Evolutionary conservation across 2,888 invertebrate species (phyloP).

Genomic region (Drosophila austrosaltans): DNA sequence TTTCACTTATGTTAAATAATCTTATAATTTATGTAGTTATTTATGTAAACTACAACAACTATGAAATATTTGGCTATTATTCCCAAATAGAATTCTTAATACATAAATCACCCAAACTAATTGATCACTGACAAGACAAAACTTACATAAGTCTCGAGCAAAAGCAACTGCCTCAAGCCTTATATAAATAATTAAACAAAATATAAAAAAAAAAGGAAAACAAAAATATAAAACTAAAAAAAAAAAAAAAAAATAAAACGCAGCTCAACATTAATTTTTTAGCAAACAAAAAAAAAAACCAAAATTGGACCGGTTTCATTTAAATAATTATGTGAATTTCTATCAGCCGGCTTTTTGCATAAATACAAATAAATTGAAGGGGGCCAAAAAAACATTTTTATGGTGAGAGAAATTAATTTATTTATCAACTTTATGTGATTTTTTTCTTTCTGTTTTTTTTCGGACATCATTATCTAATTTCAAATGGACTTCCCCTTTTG

Average conservation of each 20-base stretch:
- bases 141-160: neutral
- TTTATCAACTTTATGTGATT: neutral
- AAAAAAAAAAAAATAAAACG: neutral
- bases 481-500: conserved; percentile 6
- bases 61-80: neutral
- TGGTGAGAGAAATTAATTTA: conserved; percentile 10
- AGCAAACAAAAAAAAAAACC: neutral
- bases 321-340: conserved; percentile 14
- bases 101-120: neutral
- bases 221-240: neutral
- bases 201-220: neutral
- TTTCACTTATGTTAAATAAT: too few species aligned
- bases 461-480: neutral
- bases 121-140: neutral
- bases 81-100: neutral
- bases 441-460: neutral
- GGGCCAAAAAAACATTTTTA: conserved; percentile 12
- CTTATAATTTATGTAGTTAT: too few species aligned
- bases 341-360: conserved; percentile 18
- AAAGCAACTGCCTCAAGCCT: neutral
- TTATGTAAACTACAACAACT: too few species aligned
- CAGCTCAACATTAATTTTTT: conserved; percentile 1
- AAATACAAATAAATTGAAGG: neutral
- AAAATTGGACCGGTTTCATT: conserved; percentile 9
- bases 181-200: neutral